Evolutionary conservation across 2,113 vertebrate species (phyloP), one percentile per base, ranked within the genome.

Genomic region (Halichoeres trimaculatus): DNA sequence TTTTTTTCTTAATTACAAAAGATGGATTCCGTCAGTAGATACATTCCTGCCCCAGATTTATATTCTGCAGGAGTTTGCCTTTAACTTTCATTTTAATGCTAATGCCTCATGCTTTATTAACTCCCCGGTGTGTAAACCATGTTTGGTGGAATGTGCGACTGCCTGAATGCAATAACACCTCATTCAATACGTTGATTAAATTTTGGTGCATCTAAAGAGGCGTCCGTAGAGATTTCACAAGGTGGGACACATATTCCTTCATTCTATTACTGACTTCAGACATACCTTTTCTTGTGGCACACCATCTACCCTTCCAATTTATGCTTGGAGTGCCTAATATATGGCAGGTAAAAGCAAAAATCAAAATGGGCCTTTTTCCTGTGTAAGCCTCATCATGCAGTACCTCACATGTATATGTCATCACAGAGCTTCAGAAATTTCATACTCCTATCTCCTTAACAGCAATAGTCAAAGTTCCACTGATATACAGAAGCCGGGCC

Each of bases 1-100:
- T 76, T 91, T 86, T 80, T 77, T 82, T 76, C 77, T 89, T 93
- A 90, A 93, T 93, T 91, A 92, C 83, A 84, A 88, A 89, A 83
- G 76, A 90, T 84, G 82, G 83, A 83, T 78, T 82, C 62, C 34
- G 19, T 89, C 76, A 75, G 75, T 79, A 73, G 82, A 87, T 75
- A 79, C 56, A 71, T 84, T 84, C 57, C 63, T 79, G 68, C 50
- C 55, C 68, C 70, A 82, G 80, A 85, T 87, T 88, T 85, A 88
- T 85, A 86, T 88, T 78, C 82, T 59, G 76, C 14, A 11, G 41
- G 69, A 84, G 84, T 80, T 83, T 89, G 61, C 51, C 70, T 88
- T 89, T 77, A 79, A 85, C 85, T 87, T 85, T 84, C 70, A 86
- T 90, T 88, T 83, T 90, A 81, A 88, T 80, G 78, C 67, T 80